Base-by-base conservation (phyloP, 2,113 vertebrate genomes). In the Jaculus jaculus region DNA sequence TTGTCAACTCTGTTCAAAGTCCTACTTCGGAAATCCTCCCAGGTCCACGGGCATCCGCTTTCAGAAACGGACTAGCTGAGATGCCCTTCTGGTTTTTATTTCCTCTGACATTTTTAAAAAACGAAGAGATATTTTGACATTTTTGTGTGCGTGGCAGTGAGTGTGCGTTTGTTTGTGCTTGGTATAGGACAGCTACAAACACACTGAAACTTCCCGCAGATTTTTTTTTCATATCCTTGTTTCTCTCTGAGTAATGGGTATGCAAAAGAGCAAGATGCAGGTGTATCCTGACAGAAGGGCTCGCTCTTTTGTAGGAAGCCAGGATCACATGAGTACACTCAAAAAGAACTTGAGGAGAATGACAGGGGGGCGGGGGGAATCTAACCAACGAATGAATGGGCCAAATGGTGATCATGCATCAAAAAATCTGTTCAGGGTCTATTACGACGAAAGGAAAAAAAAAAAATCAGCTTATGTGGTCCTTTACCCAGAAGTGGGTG, bases 1-100 rank as follows among this genome's bases (percentile, higher is more conserved):
- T 87, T 95, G 96, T 95, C 90, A 96, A 96, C 96, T 96, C 81
- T 91, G 78, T 82, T 90, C 71, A 37, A 97, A 94, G 91, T 95
- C 87, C 37, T 86, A 77, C 86, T 84, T 91, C 65, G 82, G 91
- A 93, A 92, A 86, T 88, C 78, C 89, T 84, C 47, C 42, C 65
- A 51, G 23, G 34, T 90, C 65, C 26, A 11, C 81, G 85, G 93
- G 84, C 34, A 32, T 86, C 89, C 78, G 74, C 71, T n/a, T 0
- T 28, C 1, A 65, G 87, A 71, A 96, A 68, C 80, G 17, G 81
- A 1, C 28, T 93, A 10, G 1, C 54, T 30, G 84, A 90, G 68
- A 83, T 37, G 0, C 3, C 42, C 11, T 58, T 23, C n/a, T 71
- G 81, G 0, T 71, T 7, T 71, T 78, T 11, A 5, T 65, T 77